Evolutionary conservation across 2,113 vertebrate species (phyloP).

Genomic region (Hippocampus barbouri): DNA sequence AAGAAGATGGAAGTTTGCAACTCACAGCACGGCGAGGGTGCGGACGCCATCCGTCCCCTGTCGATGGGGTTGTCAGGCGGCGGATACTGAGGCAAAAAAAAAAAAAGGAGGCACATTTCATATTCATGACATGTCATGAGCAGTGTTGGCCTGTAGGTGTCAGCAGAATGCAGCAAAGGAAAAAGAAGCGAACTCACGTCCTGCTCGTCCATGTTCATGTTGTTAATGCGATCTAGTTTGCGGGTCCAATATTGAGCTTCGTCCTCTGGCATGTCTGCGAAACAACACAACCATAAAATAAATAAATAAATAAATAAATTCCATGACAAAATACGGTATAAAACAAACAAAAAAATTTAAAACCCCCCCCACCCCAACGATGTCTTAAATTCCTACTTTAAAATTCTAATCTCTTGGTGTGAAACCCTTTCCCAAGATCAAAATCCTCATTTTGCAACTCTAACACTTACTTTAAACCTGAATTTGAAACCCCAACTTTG

Average conservation of each 20-base stretch:
- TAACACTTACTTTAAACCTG: too few relatives aligned
- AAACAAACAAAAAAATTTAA: too few relatives aligned
- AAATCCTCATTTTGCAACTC: too few relatives aligned
- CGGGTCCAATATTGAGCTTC: slow-evolving; percentile 94
- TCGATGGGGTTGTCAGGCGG: slow-evolving; percentile 73
- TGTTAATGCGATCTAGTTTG: slow-evolving; percentile 88
- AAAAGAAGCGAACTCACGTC: slow-evolving; percentile 49
- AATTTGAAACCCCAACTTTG: too few relatives aligned
- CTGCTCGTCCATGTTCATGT: slow-evolving; percentile 79
- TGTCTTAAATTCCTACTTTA: too few relatives aligned
- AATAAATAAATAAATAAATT: too few relatives aligned
- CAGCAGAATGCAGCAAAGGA: slow-evolving; percentile 21
- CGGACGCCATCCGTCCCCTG: slow-evolving; percentile 75
- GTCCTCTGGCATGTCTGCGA: slow-evolving; percentile 91
- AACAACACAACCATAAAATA: not conserved
- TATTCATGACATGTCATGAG: slow-evolving; percentile 5
- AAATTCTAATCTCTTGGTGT: too few relatives aligned
- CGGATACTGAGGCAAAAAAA: slow-evolving; percentile 68
- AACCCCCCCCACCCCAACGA: too few relatives aligned
- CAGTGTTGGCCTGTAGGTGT: slow-evolving; percentile 16
- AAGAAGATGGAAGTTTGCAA: slow-evolving; percentile 30
- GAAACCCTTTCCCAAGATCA: too few relatives aligned
- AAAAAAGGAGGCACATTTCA: not conserved
- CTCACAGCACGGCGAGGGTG: slow-evolving; percentile 96
- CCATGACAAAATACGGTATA: too few relatives aligned